These are phyloP conservation scores for Oxygymnocypris stewartii DNA, from an alignment of 2,113 vertebrate species.

Conservation along the genomic window DNA sequence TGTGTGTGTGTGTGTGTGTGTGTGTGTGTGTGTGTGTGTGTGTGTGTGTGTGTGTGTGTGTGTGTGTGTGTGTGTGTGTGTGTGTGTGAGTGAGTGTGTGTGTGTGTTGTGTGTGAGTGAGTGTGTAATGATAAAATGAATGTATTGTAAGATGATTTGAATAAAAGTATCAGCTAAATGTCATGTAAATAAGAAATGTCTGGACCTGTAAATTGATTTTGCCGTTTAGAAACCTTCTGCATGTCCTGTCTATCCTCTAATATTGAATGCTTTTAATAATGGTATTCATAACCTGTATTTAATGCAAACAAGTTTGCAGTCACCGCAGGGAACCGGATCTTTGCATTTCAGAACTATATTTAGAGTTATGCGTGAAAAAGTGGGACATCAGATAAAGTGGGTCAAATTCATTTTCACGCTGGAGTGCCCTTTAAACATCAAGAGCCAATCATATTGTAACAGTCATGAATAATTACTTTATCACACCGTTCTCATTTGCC, in stretches of 20 bases:
- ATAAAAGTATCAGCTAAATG: background rate
- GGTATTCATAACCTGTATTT: background rate
- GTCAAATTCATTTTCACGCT: background rate
- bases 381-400: background rate
- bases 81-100: too few species aligned
- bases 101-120: background rate
- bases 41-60: too few species aligned
- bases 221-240: background rate
- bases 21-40: too few species aligned
- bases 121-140: background rate
- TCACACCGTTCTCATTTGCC: background rate
- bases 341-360: background rate
- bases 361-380: background rate
- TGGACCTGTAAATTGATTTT: background rate
- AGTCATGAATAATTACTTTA: slow-evolving; percentile 1
- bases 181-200: background rate
- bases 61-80: too few species aligned
- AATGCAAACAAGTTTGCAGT: background rate
- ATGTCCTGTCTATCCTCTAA: background rate
- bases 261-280: background rate
- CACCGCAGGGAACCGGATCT: background rate
- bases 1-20: too few species aligned
- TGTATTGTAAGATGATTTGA: background rate
- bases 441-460: background rate
- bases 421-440: background rate